Base-by-base conservation (phyloP, 1,140 invertebrate species). In the Drosophila athabasca region DNA sequence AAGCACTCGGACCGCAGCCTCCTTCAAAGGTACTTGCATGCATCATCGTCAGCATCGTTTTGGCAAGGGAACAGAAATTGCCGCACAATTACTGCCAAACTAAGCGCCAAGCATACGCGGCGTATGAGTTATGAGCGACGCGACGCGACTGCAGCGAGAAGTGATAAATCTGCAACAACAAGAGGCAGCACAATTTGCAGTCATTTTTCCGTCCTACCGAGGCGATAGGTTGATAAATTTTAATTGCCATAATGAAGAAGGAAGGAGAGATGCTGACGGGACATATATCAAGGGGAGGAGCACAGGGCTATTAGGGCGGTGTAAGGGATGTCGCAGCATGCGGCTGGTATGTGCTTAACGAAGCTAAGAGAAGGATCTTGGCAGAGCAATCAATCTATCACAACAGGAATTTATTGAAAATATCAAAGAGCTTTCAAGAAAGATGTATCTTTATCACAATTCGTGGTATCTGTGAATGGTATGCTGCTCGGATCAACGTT, bases 81-180 rank as follows among this genome's bases (percentile, higher is more conserved):
- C 75, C 66, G 82, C 82, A 87, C 69, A 81, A 85, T 85, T 85
- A 78, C 82, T 78, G 78, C 66, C 64, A 49, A 85, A 82, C 82
- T 75, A 81, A 67, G 82, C 82, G 82, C 82, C 82, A 84, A 84
- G 77, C 58, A 29, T 60, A 78, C 82, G 68, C 60, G 82, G 78
- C 78, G 82, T 75, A 77, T 85, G 82, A 85, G 82, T 87, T 85
- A 85, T 85, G 82, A 81, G 81, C 53, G 65, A 65, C 58, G 64
- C 55, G 65, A 49, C 55, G 74, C 69, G 58, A 44, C 73, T 58
- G 71, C 71, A 48, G 51, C 68, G 24, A 54, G 43, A 73, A 35
- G 66, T 46, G 79, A 83, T 82, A 82, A 82, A 82, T 82, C 49
- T 55, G 43, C 72, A 59, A 44, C 55, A 41, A 26, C 46, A 43